Conservation (phyloP, 2,797 vertebrate genomes). For the Myripristis murdjan region DNA sequence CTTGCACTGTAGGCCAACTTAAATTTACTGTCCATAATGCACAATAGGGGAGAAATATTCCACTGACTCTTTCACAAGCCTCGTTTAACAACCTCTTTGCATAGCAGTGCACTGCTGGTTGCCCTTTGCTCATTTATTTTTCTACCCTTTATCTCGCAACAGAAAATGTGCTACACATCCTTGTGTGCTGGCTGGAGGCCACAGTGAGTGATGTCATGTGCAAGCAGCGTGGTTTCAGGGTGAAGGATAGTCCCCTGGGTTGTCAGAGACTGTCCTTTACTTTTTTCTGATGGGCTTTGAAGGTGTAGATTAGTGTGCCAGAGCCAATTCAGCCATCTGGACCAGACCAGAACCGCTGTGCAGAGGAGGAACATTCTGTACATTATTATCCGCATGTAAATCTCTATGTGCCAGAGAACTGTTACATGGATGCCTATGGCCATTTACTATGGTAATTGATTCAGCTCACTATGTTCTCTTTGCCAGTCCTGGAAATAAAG, state of each 20-base stretch:
- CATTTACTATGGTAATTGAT: slow-evolving; percentile 65
- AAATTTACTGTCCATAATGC: slow-evolving; percentile 50
- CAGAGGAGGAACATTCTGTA: slow-evolving; percentile 30
- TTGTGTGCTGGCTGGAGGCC: slow-evolving; percentile 57
- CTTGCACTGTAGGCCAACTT: slow-evolving; percentile 25
- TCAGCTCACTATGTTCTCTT: slow-evolving; percentile 42
- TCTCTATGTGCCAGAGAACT: slow-evolving; percentile 67
- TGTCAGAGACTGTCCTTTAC: slow-evolving; percentile 67
- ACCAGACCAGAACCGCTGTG: slow-evolving; percentile 40
- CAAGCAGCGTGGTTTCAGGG: slow-evolving; percentile 42
- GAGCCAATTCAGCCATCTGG: slow-evolving; percentile 73
- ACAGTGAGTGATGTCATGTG: slow-evolving; percentile 71
- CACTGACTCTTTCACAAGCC: slow-evolving; percentile 62
- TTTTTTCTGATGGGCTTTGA: slow-evolving; percentile 67
- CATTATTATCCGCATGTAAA: slow-evolving; percentile 63
- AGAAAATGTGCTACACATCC: slow-evolving; percentile 65
- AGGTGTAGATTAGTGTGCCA: slow-evolving; percentile 60
- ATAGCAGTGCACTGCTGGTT: slow-evolving; percentile 49
- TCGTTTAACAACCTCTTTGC: slow-evolving; percentile 60
- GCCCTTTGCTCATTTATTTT: slow-evolving; percentile 47
- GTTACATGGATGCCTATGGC: slow-evolving; percentile 57
- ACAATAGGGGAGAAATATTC: slow-evolving; percentile 59
- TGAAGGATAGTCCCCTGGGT: slow-evolving; percentile 62
- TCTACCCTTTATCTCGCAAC: slow-evolving; percentile 53
- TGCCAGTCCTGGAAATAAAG: slow-evolving; percentile 48